Conservation (phyloP, 2,797 vertebrate genomes). For the Rhynchonycteris naso region DNA sequence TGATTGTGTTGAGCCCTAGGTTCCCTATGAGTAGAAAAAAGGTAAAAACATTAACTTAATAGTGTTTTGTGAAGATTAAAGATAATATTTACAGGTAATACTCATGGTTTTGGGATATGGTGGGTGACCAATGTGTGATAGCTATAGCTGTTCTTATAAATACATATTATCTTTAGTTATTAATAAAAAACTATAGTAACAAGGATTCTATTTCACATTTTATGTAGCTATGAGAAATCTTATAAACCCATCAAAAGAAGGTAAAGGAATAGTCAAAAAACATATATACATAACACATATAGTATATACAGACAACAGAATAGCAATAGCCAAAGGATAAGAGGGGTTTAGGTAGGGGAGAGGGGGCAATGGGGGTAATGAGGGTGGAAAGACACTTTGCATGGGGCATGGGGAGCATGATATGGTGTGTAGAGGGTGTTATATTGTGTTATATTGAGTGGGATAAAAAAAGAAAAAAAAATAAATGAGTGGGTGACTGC, state of each 20-base stretch:
- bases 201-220: constrained; percentile 5
- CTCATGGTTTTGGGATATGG: background rate
- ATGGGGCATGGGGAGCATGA: too few species aligned
- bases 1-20: background rate
- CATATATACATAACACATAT: too few species aligned
- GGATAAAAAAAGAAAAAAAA: constrained; percentile 1
- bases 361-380: too few species aligned
- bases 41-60: background rate
- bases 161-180: constrained; percentile 8
- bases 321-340: too few species aligned
- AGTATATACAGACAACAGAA: too few species aligned
- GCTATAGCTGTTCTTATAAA: background rate
- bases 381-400: too few species aligned
- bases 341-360: too few species aligned
- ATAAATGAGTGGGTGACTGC: background rate
- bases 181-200: constrained; percentile 16
- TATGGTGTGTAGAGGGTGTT: too few species aligned
- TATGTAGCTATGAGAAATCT: background rate
- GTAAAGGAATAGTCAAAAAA: too few species aligned
- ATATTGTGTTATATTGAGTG: too few species aligned
- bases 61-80: background rate
- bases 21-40: background rate
- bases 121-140: background rate
- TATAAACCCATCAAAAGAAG: background rate
- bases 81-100: background rate